Evolutionary conservation across 2,113 vertebrate species (phyloP), one percentile per base, ranked within the genome.

Genomic region (Bufo gargarizans): DNA sequence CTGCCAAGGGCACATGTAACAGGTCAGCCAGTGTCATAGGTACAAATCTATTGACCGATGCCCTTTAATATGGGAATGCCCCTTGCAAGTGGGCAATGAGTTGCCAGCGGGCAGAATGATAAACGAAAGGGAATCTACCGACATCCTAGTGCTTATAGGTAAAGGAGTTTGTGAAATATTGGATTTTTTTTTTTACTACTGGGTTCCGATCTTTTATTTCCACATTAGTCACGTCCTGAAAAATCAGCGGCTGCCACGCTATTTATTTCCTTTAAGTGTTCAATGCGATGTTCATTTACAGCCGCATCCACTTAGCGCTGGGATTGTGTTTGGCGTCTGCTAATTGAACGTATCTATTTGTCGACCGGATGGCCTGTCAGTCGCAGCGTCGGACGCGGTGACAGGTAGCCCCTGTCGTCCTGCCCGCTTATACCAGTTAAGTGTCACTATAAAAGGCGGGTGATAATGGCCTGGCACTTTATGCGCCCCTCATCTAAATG

Each of bases 331-430:
- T 87, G 84, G 88, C 86, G 86, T 90, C 89, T 89, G 90, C 89
- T 92, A 91, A 90, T 91, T 82, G 58, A 90, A 85, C 91, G 80
- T 50, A 33, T 92, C 82, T 89, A 89, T 13, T 86, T 82, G 78
- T 84, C 82, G 85, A 58, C 69, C 86, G 85, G 78, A 87, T 80
- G 89, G n/a, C 85, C 79, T 83, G 88, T 90, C 87, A 87, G 6
- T 85, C 89, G 90, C 65, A 0, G 47, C 55, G 1, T 77, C 53
- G 63, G 47, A 20, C 89, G 91, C 9, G 82, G 47, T 92, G 91
- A 92, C 92, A 92, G 85, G 89, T 89, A 91, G 83, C 85, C 85
- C 50, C 89, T 45, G 89, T 90, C 89, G 85, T 91, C 89, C 91
- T 87, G 89, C 76, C 86, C 82, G 11, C 85, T 82, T 69, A 49